phyloP scores from a whole-genome alignment of 2,113 vertebrate species.

The Cervus canadensis region DNA sequence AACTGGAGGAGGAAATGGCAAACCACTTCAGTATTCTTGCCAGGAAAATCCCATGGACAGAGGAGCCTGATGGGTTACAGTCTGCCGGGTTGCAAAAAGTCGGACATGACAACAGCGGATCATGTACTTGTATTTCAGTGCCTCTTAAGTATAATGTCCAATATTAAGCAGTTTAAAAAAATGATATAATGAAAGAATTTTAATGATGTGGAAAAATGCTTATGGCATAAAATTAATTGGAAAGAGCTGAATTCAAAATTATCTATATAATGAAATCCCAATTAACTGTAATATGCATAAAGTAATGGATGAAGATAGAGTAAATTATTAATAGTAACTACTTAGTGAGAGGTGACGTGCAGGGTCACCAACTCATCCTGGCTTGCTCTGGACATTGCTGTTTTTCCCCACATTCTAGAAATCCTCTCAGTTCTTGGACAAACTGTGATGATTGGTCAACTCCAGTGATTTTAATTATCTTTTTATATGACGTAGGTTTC shows the following conservation, averaged over 20 bases:
- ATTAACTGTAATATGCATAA: neutral
- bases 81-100: fast-evolving
- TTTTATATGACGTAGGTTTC: neutral
- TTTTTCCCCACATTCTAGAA: neutral
- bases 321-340: neutral
- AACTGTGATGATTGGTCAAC: neutral
- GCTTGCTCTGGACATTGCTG: neutral
- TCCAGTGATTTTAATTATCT: neutral
- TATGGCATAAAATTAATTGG: conserved; percentile 36
- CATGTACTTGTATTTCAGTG: neutral
- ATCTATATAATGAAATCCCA: neutral
- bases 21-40: neutral
- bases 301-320: neutral
- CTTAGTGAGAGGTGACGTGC: neutral
- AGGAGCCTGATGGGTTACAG: neutral
- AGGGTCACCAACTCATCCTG: neutral
- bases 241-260: conserved; percentile 42
- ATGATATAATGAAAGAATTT: neutral
- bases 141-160: neutral
- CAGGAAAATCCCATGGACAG: neutral
- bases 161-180: conserved; percentile 12
- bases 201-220: conserved; percentile 1
- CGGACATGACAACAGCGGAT: fast-evolving
- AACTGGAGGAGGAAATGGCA: neutral
- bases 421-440: neutral